Base-by-base conservation (phyloP, 2,797 vertebrate genomes). In the Chaenodraco wilsoni region DNA sequence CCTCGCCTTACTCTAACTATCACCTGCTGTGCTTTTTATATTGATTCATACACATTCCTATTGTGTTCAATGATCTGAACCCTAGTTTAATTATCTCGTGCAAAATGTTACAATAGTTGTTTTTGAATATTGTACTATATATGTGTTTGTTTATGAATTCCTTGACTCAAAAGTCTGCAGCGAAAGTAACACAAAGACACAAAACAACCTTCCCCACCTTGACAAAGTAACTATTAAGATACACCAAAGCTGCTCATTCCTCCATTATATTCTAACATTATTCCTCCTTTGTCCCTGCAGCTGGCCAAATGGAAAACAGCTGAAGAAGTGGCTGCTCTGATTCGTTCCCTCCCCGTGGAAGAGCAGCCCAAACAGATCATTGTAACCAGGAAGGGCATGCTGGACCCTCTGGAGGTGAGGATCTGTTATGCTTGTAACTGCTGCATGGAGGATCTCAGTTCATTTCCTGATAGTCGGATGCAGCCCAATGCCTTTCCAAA, bases 331-430 rank as follows among this genome's bases (percentile, higher is more conserved):
- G 98, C 98, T 80, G 98, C 98, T 69, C 91, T 99, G 88, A 99
- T 99, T 86, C 95, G 98, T n/a, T 99, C 98, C 0, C 95, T 99
- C 43, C 98, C 98, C 0, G 98, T 99, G 84, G 98, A 99, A 74
- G 98, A 99, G 85, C 98, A 99, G 94, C 98, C 98, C 0, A 99
- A 99, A 85, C 98, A 99, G 93, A 99, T 99, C 91, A 99, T 99
- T 58, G 98, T 99, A 57, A 99, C 98, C 58, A 95, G 98, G 81
- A 99, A 99, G 87, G 98, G 98, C 86, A 99, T 99, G 98, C 80
- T 99, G 94, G 98, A 99, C 83, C 98, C 98, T 3, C 91, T 99
- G 55, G 98, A 99, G 97, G 98, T 98, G 75, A 92, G 79, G 56
- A 45, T 2, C 41, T 49, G 33, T 33, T 4, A 16, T 21, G 37